Evolutionary conservation across 2,113 vertebrate species (phyloP).

Genomic region (Choloepus hoffmanni): DNA sequence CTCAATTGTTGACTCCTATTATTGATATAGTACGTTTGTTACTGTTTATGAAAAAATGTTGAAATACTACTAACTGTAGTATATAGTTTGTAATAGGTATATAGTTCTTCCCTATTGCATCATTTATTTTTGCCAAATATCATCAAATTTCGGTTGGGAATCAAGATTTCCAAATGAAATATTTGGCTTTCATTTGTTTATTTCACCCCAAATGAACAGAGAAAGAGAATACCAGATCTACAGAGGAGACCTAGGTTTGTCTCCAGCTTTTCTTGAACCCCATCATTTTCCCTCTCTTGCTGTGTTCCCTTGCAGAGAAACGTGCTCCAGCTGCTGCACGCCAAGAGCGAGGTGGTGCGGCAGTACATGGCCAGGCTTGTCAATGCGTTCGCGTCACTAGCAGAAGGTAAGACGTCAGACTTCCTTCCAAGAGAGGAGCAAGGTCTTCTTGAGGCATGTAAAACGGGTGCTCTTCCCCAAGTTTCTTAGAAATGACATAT

Average conservation of each 20-base stretch:
- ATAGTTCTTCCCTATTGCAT: no score
- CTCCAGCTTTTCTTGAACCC: neutral
- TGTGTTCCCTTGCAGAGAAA: conserved; percentile 85
- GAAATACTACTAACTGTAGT: no score
- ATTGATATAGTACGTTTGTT: no score
- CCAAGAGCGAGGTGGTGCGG: conserved; percentile 91
- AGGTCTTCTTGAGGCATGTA: rapidly evolving
- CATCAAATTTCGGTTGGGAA: neutral
- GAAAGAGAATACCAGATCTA: neutral
- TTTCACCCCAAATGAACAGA: neutral
- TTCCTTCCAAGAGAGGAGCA: neutral
- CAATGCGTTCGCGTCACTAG: conserved; percentile 94
- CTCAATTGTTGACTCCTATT: no score
- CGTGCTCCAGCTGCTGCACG: conserved; percentile 90
- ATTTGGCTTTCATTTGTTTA: neutral
- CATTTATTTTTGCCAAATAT: neutral
- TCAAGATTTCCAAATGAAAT: neutral
- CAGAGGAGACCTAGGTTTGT: rapidly evolving
- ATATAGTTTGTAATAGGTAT: no score
- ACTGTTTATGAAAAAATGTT: no score
- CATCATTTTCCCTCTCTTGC: neutral
- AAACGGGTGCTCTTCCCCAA: neutral
- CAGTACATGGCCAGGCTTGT: conserved; percentile 95
- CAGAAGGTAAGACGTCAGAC: conserved; percentile 88
- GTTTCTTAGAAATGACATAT: neutral